Percentiles rank a stretch among this genome's conserved stretches.
Evolutionary conservation across 2,888 invertebrate species (phyloP).

Genomic region (Aporophyla lueneburgensis): DNA sequence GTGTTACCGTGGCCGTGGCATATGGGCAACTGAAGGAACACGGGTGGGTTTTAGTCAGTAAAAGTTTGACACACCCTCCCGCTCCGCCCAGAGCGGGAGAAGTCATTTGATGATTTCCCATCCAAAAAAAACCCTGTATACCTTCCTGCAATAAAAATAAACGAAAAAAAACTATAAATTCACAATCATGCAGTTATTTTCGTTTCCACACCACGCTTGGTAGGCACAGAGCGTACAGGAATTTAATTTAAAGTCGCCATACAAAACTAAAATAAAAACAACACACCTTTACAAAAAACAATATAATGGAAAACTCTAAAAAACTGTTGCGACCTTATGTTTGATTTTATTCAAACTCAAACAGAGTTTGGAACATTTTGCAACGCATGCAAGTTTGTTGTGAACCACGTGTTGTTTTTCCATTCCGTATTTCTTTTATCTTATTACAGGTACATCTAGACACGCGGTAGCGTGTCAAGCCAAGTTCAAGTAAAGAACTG

Average conservation of each 20-base stretch:
- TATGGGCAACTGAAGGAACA: too few relatives aligned
- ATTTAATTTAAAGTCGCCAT: constrained; percentile 24
- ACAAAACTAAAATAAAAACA: constrained; percentile 14
- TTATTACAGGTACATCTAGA: too few relatives aligned
- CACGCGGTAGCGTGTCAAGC: too few relatives aligned
- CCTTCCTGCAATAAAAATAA: neutral
- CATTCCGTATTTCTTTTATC: constrained; percentile 22
- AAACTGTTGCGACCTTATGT: constrained; percentile 47
- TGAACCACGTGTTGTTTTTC: constrained; percentile 18
- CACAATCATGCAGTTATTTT: neutral
- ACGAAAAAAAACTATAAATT: neutral
- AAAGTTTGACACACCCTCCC: too few relatives aligned
- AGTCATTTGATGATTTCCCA: too few relatives aligned
- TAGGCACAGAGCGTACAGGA: neutral
- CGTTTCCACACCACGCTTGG: neutral
- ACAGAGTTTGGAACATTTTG: constrained; percentile 26
- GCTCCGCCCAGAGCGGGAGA: too few relatives aligned
- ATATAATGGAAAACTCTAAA: constrained; percentile 29
- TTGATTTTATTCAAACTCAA: constrained; percentile 56
- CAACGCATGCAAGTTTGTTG: constrained; percentile 30
- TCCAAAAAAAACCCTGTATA: too few relatives aligned
- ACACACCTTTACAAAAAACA: constrained; percentile 25
- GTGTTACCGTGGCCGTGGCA: too few relatives aligned
- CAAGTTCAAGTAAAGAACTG: too few relatives aligned
- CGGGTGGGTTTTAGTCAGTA: too few relatives aligned